Base-by-base conservation (phyloP, 2,888 invertebrate species). In the Cantharis rustica region DNA sequence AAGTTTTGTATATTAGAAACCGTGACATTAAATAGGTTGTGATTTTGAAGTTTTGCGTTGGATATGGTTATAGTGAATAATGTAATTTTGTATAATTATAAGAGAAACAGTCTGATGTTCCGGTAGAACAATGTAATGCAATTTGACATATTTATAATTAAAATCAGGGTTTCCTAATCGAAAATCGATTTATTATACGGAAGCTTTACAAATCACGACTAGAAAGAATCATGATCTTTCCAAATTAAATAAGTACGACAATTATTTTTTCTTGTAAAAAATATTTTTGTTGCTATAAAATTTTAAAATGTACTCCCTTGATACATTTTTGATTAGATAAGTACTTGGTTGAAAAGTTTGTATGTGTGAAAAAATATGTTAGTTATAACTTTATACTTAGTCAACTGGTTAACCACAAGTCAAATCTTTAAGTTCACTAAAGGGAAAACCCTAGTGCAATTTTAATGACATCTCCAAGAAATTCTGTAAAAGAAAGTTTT, bases 81-180 rank as follows among this genome's bases (percentile, higher is more conserved):
- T 61, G 72, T 68, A 68, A 72, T 72, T 72, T 72, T 47, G 72
- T 68, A 47, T 72, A 68, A 72, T 68, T 66, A 68, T 47, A 16
- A 17, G 17, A 47, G 72, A 72, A 71, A 68, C 72, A 72, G 66
- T 72, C 72, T 47, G 27, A 66, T 64, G 47, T 66, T 63, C 62
- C 71, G 47, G 66, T 64, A 72, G 66, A 72, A 72, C 72, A 72
- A 72, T 72, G 72, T 72, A 72, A 72, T 66, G 72, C 68, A 72
- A 68, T 72, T 72, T 68, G 72, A 72, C 72, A 72, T 72, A 72
- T 72, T 72, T 73, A 73, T 68, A 73, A 73, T 73, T 73, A 73
- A 62, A 73, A 69, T 73, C 26, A 69, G 26, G 69, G 73, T 26
- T 47, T 62, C 62, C 68, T 69, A 73, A 73, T 73, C 73, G 73